Base-by-base conservation (phyloP, 2,797 vertebrate species). In the Ctenopoma kingsleyae region DNA sequence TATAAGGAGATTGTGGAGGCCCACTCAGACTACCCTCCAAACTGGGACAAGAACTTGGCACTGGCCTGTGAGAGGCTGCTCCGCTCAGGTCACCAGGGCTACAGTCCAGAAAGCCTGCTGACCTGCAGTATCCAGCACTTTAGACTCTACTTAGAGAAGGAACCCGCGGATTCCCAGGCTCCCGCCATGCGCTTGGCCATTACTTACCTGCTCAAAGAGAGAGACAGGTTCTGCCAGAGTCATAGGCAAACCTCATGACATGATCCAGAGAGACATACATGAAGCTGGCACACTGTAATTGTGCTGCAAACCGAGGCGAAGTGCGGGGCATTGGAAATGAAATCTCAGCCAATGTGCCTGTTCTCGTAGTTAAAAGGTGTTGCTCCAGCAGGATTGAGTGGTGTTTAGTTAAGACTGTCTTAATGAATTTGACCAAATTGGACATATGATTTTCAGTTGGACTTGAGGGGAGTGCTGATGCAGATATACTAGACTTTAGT, bases 11-110 rank as follows among this genome's bases (percentile, higher is more conserved):
- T 98, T 68, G 95, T 98, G 76, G 93, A 78, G 79, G 86, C 87
- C 35, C 89, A 95, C 81, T 89, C 94, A 55, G 76, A 92, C 76
- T 97, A 98, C 89, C 98, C 98, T 0, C 90, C 95, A 66, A 99
- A 98, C 81, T 99, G 98, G 98, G 97, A 99, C 94, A 99, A 98
- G 89, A 99, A 99, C 94, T 95, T 97, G 2, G 98, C 97, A 22
- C 94, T 99, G 32, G 96, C 96, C 54, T 97, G 97, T 0, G 97
- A 99, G 92, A 92, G 96, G 85, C 92, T 98, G 89, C 91, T 99
- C 46, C 96, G 88, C 73, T 94, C 94, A 0, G 91, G 55, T 32
- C 89, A 83, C 19, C 55, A 50, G 41, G 85, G 85, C 23, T 58
- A 88, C 74, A 90, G 93, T 60, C 92, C 94, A 0, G 94, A 97